phyloP scores from a whole-genome alignment of 92 coral and sea anemone genomes.

The Zoanthus gigantus region DNA sequence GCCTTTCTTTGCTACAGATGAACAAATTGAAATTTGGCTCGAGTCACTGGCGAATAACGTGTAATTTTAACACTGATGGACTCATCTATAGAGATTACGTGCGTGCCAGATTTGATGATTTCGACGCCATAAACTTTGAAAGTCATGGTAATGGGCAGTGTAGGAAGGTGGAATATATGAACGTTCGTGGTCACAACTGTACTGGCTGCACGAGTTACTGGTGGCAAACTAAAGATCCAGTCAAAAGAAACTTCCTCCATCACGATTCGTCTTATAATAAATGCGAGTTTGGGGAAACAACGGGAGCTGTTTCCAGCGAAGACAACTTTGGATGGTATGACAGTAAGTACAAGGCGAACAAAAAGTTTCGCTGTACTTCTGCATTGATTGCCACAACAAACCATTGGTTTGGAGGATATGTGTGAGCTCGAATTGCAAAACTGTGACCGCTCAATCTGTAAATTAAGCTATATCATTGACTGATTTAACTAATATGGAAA shows the following conservation, averaged over 20 bases:
- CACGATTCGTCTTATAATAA: slow-evolving; percentile 27
- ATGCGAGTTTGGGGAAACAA: slow-evolving; percentile 45
- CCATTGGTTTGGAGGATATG: slow-evolving; percentile 54
- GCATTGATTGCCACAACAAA: slow-evolving; percentile 24
- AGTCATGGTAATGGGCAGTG: slow-evolving; percentile 14
- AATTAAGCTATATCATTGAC: too few species aligned
- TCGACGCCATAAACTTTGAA: background rate
- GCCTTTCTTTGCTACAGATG: background rate
- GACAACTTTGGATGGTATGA: slow-evolving; percentile 55
- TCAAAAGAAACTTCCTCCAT: slow-evolving; percentile 18
- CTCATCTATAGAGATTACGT: background rate
- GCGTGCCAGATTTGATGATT: background rate
- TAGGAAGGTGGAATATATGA: slow-evolving; percentile 48
- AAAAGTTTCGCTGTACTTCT: slow-evolving; percentile 50
- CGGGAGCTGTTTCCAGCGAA: slow-evolving; percentile 14
- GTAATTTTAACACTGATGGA: slow-evolving; percentile 5
- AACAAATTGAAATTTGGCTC: background rate
- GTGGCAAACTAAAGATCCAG: slow-evolving; percentile 38
- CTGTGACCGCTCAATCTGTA: background rate
- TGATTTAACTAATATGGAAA: background rate
- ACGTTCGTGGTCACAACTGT: slow-evolving; percentile 63
- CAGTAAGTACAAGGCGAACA: slow-evolving; percentile 1
- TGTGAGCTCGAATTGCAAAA: background rate
- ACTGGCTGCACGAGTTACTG: slow-evolving; percentile 51
- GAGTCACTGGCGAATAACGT: slow-evolving; percentile 4